Evolutionary conservation across 2,797 vertebrate species (phyloP), one percentile per base, ranked within the genome.

Genomic region (Podarcis lilfordi): DNA sequence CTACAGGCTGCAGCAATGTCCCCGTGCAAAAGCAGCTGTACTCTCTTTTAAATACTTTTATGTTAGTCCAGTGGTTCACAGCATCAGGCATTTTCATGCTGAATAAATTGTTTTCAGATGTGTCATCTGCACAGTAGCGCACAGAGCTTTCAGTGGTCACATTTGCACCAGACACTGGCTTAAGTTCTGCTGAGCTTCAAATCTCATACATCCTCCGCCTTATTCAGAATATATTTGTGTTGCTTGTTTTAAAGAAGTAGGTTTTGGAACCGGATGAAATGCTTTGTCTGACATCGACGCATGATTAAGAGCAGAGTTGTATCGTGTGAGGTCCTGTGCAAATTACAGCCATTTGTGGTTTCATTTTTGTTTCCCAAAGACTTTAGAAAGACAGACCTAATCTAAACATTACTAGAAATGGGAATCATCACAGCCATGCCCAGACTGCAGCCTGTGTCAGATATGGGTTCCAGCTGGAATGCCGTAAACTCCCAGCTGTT

Each of bases 401-500:
- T 40, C 78, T 37, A 83, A 19, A 43, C 40, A 5, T 45, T 19
- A 17, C 0, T 32, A 86, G 83, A 88, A 85, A 90, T 45, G 78
- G 88, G 32, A 89, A 80, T 59, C 75, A 66, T 59, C 76, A 80
- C 64, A 83, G 83, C 64, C 89, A n/a, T 74, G 37, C 5, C 75
- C 43, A 76, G 78, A 85, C 43, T 77, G 66, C 87, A 59, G 83
- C 75, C 0, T 1, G 37, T 72, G 5, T 29, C 84, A 1, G 5
- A 88, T 80, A 86, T 64, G 23, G 0, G 0, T 79, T 75, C 80
- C 80, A 89, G 83, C 79, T 92, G 80, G 86, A 89, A 90, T 74
- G 90, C 37, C 27, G 21, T 25, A 87, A 86, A 37, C 37, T 87
- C 80, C 91, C 92, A 94, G 94, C 89, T 89, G 87, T 91, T 85